Percentiles rank a stretch among this genome's conserved stretches.
Conservation (phyloP, 2,888 invertebrate genomes). For the Apeira syringaria region DNA sequence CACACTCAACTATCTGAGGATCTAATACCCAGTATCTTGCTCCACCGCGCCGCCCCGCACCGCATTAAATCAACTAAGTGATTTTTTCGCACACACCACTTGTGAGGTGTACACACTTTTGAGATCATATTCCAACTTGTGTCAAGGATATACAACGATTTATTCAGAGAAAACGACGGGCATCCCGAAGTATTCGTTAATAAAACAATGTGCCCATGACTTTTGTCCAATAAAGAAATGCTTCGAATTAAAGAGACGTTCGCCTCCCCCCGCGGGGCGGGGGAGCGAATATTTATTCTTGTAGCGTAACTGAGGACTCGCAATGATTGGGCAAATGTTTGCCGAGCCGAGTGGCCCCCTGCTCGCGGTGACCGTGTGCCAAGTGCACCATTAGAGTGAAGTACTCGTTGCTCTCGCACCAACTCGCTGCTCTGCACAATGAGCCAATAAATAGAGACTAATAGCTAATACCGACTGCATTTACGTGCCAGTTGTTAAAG, state of each 20-base stretch:
- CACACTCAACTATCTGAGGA: neutral
- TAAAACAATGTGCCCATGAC: conserved; percentile 69
- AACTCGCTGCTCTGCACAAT: conserved; percentile 48
- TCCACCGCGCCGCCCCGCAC: too few species aligned
- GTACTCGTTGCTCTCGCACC: conserved; percentile 65
- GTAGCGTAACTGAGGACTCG: conserved; percentile 69
- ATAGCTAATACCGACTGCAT: conserved; percentile 40
- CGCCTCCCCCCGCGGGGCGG: conserved; percentile 59
- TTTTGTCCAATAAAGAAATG: conserved; percentile 74
- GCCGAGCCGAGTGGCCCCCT: conserved; percentile 65
- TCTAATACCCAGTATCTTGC: too few species aligned
- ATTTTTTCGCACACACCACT: too few species aligned
- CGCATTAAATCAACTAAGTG: too few species aligned
- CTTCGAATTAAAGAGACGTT: conserved; percentile 64
- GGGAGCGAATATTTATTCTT: conserved; percentile 69
- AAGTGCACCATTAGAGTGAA: conserved; percentile 66
- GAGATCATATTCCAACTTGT: too few species aligned
- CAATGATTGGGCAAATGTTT: conserved; percentile 81
- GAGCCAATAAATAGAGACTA: conserved; percentile 57
- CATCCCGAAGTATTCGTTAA: conserved; percentile 58
- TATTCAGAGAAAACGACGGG: conserved; percentile 33
- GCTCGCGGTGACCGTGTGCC: conserved; percentile 61
- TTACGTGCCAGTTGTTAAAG: conserved; percentile 31
- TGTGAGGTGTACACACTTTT: too few species aligned
- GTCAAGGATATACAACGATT: too few species aligned